These are phyloP conservation scores for Chloebia gouldiae DNA, from an alignment of 2,113 vertebrate species.

Conservation along the genomic window DNA sequence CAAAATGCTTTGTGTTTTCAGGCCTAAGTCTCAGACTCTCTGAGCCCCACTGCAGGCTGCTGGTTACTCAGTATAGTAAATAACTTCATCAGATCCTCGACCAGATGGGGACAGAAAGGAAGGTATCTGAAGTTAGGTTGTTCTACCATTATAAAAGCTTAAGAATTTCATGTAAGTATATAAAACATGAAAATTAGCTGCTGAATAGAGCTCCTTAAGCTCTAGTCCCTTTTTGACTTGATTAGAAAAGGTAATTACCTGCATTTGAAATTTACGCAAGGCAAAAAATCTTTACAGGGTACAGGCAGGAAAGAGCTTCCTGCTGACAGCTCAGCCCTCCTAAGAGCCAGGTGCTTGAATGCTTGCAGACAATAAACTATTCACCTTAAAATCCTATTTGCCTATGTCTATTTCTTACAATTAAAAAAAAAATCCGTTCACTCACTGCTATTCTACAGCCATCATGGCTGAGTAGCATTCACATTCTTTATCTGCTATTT, in stretches of 20 bases:
- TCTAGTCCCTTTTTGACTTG: neutral
- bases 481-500: neutral
- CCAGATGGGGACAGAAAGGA: neutral
- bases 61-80: neutral
- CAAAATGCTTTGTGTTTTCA: neutral
- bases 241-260: conserved; percentile 6
- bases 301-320: conserved; percentile 5
- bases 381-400: neutral
- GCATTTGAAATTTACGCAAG: neutral
- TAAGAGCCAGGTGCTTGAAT: neutral
- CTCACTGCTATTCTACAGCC: neutral
- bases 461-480: neutral
- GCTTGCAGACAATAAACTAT: neutral
- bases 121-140: neutral
- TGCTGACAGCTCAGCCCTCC: neutral
- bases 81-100: neutral
- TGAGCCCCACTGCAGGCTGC: neutral
- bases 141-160: neutral
- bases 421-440: neutral
- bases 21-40: neutral
- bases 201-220: neutral
- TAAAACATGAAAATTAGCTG: neutral
- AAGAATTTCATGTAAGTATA: neutral
- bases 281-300: neutral
- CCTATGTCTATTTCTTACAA: neutral